Evolutionary conservation across 2,888 invertebrate genomes (phyloP).

Genomic region (Pecten maximus): DNA sequence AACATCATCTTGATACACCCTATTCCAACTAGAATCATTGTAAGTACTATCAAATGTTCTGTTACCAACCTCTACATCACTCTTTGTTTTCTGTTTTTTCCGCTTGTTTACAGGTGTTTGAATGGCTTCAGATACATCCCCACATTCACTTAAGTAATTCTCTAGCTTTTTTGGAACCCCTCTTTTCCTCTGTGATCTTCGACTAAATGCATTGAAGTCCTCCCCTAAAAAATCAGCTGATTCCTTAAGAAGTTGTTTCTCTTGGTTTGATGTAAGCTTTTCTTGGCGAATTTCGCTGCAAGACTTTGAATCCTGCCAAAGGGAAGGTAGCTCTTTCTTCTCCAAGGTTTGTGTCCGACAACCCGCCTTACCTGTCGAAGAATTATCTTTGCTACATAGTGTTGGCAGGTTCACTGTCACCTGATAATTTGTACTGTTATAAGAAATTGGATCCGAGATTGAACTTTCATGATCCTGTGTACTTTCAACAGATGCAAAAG

Average conservation of each 20-base stretch:
- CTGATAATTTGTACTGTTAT: not conserved
- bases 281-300: not conserved
- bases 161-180: not conserved
- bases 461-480: not conserved
- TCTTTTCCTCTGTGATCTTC: slow-evolving; percentile 28
- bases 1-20: not conserved
- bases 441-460: not conserved
- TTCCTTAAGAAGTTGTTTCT: not conserved
- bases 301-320: not conserved
- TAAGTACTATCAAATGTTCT: not conserved
- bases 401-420: not conserved
- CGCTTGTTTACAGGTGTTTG: not conserved
- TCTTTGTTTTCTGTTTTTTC: not conserved
- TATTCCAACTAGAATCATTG: not conserved
- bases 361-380: not conserved
- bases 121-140: not conserved
- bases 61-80: not conserved
- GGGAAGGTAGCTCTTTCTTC: not conserved
- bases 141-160: not conserved
- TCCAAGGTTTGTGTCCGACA: not conserved
- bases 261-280: not conserved
- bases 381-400: not conserved
- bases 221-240: not conserved
- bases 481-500: not conserved
- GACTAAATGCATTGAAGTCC: not conserved